Base-by-base conservation (phyloP, 2,888 invertebrate species). In the Nematopogon swammerdamellus region DNA sequence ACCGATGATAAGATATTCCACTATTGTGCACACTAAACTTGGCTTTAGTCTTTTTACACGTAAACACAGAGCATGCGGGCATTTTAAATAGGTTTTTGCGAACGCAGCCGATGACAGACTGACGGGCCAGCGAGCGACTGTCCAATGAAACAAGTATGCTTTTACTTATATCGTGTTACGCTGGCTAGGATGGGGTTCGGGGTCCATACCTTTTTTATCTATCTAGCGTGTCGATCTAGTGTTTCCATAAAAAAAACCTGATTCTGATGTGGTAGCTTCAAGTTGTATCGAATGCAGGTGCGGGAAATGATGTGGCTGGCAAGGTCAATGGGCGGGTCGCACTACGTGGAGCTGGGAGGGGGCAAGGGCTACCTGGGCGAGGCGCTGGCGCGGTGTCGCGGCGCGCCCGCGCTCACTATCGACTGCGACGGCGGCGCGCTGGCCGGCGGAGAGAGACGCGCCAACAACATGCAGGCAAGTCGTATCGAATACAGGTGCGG, bases 281-380 rank as follows among this genome's bases (percentile, higher is more conserved):
- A 3, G 17, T 46, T 19, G 20, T 46, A 10, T 16, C 19, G 18
- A 18, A 14, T 18, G 18, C 16, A 84, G 84, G 87, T 88, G 0
- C 83, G 87, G 63, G 72, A 81, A 14, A 82, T 88, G 68, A 86
- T 88, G 1, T 70, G 71, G 0, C 65, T 89, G 1, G 80, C 86
- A 0, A 79, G 84, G 2, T 74, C 82, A 1, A 62, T 90, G 8
- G 14, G 19, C 2, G 16, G n/a, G n/a, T 25, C 20, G 11, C 52
- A 49, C 17, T 73, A 91, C 43, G 80, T 95, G 16, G 96, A 96
- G 64, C 86, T 92, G 44, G 96, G 96, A 0, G 94, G 94, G 60
- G 96, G 96, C 0, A 89, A 92, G 63, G 96, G 95, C 0, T 92
- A 94, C 66, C 72, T 95, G 36, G 89, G 91, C 44, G 86, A 88